Evolutionary conservation across 2,888 invertebrate species (phyloP).

Genomic region (Nemapogon koenigi): DNA sequence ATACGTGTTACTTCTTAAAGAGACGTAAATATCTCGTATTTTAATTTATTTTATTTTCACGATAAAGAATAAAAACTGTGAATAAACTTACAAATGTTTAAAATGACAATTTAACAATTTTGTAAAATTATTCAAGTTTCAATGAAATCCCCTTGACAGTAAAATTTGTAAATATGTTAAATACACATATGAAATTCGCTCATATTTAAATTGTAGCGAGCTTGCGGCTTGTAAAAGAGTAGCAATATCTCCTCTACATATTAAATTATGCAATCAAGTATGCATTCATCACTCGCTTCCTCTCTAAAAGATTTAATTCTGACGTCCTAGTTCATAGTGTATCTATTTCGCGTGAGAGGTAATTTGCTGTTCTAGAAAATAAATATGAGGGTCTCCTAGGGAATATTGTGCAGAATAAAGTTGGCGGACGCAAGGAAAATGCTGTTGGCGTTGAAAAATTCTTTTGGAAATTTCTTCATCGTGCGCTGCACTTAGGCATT

Average conservation of each 20-base stretch:
- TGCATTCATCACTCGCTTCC: conserved; percentile 28
- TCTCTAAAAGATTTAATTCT: conserved; percentile 1
- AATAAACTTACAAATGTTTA: no score
- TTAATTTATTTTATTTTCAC: no score
- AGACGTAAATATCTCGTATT: no score
- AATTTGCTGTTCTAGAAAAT: conserved; percentile 2
- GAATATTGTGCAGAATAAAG: not conserved
- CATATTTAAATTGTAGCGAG: no score
- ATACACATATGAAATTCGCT: no score
- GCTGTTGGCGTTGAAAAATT: not conserved
- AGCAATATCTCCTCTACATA: conserved; percentile 18
- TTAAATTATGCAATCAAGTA: conserved; percentile 45
- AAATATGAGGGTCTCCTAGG: conserved; percentile 5
- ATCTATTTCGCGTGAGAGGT: conserved; percentile 3
- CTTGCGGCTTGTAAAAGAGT: conserved; percentile 4
- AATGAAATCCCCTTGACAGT: no score
- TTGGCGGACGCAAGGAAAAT: conserved; percentile 1
- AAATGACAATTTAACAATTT: not conserved
- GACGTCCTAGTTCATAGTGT: conserved; percentile 3
- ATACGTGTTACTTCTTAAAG: no score
- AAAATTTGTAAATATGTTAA: no score
- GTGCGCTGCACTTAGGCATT: not conserved
- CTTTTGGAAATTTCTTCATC: conserved; percentile 1
- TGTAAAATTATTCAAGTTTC: not conserved
- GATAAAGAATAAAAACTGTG: no score